Conservation (phyloP, 2,888 invertebrate species). For the Stenotaenia linearis region DNA sequence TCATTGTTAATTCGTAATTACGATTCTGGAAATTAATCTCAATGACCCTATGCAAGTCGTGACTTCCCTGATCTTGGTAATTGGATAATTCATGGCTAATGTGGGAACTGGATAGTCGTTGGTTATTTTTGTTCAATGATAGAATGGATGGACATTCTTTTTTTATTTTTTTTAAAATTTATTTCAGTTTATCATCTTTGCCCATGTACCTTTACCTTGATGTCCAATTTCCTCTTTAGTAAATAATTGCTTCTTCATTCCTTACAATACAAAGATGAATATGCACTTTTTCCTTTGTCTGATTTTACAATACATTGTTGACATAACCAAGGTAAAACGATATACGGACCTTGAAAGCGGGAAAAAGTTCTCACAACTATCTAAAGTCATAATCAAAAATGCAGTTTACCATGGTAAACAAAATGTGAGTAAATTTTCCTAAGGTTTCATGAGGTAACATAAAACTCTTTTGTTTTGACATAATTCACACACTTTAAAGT, state of each 20-base stretch:
- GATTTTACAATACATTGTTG: slow-evolving; percentile 1
- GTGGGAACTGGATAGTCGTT: slow-evolving; percentile 3
- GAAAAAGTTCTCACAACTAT: slow-evolving; percentile 6
- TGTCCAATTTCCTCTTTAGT: slow-evolving; percentile 1
- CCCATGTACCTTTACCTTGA: not conserved
- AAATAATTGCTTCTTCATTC: slow-evolving; percentile 24
- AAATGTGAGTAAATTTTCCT: not conserved
- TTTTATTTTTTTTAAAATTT: not conserved
- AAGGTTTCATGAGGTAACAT: not conserved
- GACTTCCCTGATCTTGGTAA: slow-evolving; percentile 18
- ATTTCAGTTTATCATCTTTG: not conserved
- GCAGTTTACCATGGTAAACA: not conserved
- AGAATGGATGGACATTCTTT: not conserved
- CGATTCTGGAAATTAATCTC: slow-evolving; percentile 6
- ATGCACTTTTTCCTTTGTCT: slow-evolving; percentile 8
- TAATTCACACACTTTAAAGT: not conserved
- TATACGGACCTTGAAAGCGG: not conserved
- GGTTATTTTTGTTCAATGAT: not conserved
- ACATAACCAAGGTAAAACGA: slow-evolving; percentile 17
- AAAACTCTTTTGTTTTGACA: not conserved
- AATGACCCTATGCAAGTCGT: slow-evolving; percentile 19
- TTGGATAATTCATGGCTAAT: slow-evolving; percentile 26
- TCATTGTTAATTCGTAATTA: not conserved
- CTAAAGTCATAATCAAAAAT: not conserved
- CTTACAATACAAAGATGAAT: slow-evolving; percentile 1